A percentile compares a stretch with the other conserved stretches of the same genome.
Evolutionary conservation across 1,140 invertebrate species (phyloP).

Genomic region (Drosophila sucinea): DNA sequence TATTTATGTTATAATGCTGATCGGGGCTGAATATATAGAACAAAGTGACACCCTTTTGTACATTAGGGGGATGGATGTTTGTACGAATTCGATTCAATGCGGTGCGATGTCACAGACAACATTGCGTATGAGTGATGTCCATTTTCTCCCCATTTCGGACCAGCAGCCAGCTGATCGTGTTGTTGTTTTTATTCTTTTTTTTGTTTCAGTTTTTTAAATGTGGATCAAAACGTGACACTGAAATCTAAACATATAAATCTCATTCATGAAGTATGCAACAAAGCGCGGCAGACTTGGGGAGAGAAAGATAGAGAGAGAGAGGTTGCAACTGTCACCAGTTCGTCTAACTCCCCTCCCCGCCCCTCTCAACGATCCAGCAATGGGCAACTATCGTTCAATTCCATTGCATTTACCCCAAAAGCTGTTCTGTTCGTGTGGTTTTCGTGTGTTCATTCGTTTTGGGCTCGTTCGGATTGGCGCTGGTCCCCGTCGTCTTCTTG

Average conservation of each 20-base stretch:
- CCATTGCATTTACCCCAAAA: slow-evolving; percentile 7
- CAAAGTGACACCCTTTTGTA: no score
- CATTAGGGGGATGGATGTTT: no score
- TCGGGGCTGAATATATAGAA: no score
- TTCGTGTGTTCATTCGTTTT: slow-evolving; percentile 2
- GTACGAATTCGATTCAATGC: no score
- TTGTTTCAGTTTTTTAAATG: slow-evolving; percentile 43
- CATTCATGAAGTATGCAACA: slow-evolving; percentile 75
- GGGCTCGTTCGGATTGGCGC: slow-evolving; percentile 38
- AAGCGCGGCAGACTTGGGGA: slow-evolving; percentile 20
- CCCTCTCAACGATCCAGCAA: not conserved
- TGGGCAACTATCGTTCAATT: no score
- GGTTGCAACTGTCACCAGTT: slow-evolving; percentile 35
- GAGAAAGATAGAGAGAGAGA: not conserved
- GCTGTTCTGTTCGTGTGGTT: slow-evolving; percentile 7
- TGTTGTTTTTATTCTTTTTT: slow-evolving; percentile 23
- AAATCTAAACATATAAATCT: slow-evolving; percentile 76
- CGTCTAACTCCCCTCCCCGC: not conserved
- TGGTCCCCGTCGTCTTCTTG: slow-evolving; percentile 25
- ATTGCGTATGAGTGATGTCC: slow-evolving; percentile 7
- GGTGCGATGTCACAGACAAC: not conserved
- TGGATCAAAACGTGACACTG: slow-evolving; percentile 79
- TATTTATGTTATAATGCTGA: no score
- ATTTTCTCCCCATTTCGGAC: slow-evolving; percentile 8
- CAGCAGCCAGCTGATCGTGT: slow-evolving; percentile 28